Base-by-base conservation (phyloP, 1,140 invertebrate genomes). In the Pogonomyrmex barbatus region DNA sequence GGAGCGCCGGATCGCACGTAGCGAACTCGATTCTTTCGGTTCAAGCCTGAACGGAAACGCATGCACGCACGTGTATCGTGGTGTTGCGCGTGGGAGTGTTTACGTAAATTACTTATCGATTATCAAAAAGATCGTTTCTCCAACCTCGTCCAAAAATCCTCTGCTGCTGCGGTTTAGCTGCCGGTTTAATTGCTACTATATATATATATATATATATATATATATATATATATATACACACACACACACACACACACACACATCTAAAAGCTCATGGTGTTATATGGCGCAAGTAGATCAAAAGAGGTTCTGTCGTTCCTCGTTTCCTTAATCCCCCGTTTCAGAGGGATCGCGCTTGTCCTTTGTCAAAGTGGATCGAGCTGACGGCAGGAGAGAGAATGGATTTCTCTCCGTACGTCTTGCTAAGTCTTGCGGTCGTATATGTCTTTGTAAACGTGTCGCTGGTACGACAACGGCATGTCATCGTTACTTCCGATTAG, bases 101-200 rank as follows among this genome's bases (percentile, higher is more conserved):
- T 68, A 60, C 58, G 70, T 77, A 45, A 73, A 54, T 70, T 56
- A 73, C 60, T 56, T 79, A 71, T 81, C 85, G 79, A 87, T 68
- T 63, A 84, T 84, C 63, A 73, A 89, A 24, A 75, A 68, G 60
- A 89, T 90, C 77, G 73, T 89, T 81, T 79, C 87, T 90, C 82
- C 89, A 90, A 90, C 94, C 89, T 94, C 91, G 95, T 95, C 95
- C 95, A 95, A 94, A 95, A 95, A 95, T n/a, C 95, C 94, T 95
- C 95, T 95, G 95, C 95, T 94, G 92, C 91, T 95, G 94, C 94
- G 93, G 94, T 95, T 94, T 92, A 94, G 93, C 94, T 95, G 94
- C 94, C 94, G 92, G 92, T 93, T 87, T 89, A 88, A 68, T 73
- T 54, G 78, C 62, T 79, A 84, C 78, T 62, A 91, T 77, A 75